phyloP scores from a whole-genome alignment of 2,888 invertebrate genomes.

The Bellardia pandia region DNA sequence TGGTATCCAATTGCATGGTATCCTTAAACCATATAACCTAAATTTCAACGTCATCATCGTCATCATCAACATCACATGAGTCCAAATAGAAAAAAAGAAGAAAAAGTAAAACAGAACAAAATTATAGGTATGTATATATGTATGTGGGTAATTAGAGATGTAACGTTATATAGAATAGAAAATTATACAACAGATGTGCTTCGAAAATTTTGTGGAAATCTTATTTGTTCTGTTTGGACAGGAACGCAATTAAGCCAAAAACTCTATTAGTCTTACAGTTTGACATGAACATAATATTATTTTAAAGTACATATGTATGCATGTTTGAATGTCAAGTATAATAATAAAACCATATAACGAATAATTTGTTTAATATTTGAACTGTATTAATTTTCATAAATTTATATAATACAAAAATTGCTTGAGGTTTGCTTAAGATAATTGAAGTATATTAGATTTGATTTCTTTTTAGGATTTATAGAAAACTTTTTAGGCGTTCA shows the following conservation, averaged over 20 bases:
- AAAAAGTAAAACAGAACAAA: background rate
- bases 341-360: no score
- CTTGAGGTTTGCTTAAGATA: no score
- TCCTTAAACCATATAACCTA: constrained; percentile 89
- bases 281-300: background rate
- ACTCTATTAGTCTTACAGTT: background rate
- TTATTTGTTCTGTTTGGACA: constrained; percentile 7
- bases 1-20: constrained; percentile 88
- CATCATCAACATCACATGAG: constrained; percentile 57
- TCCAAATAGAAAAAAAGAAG: constrained; percentile 31
- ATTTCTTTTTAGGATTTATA: no score
- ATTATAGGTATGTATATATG: constrained; percentile 31
- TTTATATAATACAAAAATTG: no score
- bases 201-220: background rate
- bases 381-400: no score
- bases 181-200: constrained; percentile 36
- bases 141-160: constrained; percentile 37
- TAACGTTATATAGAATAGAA: background rate
- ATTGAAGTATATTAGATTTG: no score
- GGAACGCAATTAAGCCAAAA: background rate
- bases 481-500: no score
- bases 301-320: no score
- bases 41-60: constrained; percentile 68
- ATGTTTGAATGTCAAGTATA: no score
- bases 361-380: no score